These are phyloP conservation scores for Berghia stephanieae DNA, from an alignment of 1,140 invertebrate genomes.

Conservation along the genomic window DNA sequence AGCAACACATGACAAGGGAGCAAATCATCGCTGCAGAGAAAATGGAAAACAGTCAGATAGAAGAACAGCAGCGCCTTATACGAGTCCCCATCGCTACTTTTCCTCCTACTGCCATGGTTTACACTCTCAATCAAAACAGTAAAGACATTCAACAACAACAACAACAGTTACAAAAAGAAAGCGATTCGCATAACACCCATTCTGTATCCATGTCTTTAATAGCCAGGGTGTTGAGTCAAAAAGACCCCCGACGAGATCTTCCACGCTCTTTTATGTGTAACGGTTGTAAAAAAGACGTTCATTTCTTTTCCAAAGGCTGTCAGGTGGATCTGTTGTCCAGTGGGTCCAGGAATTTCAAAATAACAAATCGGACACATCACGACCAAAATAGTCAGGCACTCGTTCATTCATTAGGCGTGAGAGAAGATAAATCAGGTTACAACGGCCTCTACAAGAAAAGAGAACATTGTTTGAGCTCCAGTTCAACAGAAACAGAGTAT, in stretches of 20 bases:
- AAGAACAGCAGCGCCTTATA: slow-evolving; percentile 75
- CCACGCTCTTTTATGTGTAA: slow-evolving; percentile 58
- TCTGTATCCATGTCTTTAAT: slow-evolving; percentile 88
- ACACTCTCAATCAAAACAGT: slow-evolving; percentile 75
- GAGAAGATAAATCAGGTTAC: too few relatives aligned
- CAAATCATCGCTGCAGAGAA: slow-evolving; percentile 59
- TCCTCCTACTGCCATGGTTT: slow-evolving; percentile 88
- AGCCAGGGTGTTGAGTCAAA: slow-evolving; percentile 90
- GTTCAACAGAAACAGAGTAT: too few relatives aligned
- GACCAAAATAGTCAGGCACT: too few relatives aligned
- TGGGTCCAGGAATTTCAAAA: slow-evolving; percentile 7
- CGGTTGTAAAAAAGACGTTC: slow-evolving; percentile 52
- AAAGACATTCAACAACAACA: not conserved
- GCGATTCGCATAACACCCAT: slow-evolving; percentile 41
- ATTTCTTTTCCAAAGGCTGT: slow-evolving; percentile 53
- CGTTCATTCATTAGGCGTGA: too few relatives aligned
- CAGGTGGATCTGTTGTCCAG: slow-evolving; percentile 46
- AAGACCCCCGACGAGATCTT: slow-evolving; percentile 46
- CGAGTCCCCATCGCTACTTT: slow-evolving; percentile 85
- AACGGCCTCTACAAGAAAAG: too few relatives aligned
- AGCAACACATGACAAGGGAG: slow-evolving; percentile 66
- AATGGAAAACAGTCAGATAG: slow-evolving; percentile 40
- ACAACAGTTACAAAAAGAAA: not conserved
- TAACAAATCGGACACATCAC: too few relatives aligned
- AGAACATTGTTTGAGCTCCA: too few relatives aligned